These are phyloP conservation scores for Meles meles DNA, from an alignment of 2,113 vertebrate species.

Conservation along the genomic window DNA sequence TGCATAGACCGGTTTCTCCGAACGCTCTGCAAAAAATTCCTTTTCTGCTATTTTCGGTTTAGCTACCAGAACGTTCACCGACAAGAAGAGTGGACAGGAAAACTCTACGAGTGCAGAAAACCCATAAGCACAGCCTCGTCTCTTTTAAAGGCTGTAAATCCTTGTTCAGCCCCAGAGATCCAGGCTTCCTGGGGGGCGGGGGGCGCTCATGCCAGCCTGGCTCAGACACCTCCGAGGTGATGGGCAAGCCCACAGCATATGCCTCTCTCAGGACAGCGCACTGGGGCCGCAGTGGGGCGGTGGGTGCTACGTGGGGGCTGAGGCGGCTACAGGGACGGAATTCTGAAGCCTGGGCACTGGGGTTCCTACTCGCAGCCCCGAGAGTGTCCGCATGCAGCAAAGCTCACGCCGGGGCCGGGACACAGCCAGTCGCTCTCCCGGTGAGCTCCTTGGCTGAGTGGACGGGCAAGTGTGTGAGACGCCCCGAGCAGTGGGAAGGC, in stretches of 20 bases:
- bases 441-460: not conserved
- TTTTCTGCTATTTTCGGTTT: not conserved
- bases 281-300: not conserved
- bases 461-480: no score
- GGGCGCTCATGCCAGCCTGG: not conserved
- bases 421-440: not conserved
- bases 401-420: not conserved
- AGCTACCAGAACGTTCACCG: not conserved
- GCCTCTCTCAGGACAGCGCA: not conserved
- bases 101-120: not conserved
- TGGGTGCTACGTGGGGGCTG: not conserved
- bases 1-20: not conserved
- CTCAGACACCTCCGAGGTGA: not conserved
- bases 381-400: accelerated
- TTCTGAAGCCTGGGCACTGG: not conserved
- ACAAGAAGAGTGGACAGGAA: not conserved
- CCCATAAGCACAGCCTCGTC: not conserved
- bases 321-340: not conserved
- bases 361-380: not conserved
- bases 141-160: not conserved
- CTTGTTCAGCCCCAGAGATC: not conserved
- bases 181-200: no score
- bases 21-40: not conserved
- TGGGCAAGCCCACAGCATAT: accelerated
- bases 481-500: not conserved